A percentile compares a stretch with the other conserved stretches of the same genome.
Evolutionary conservation across 1,140 invertebrate genomes (phyloP).

Genomic region (Cataglyphis hispanica): DNA sequence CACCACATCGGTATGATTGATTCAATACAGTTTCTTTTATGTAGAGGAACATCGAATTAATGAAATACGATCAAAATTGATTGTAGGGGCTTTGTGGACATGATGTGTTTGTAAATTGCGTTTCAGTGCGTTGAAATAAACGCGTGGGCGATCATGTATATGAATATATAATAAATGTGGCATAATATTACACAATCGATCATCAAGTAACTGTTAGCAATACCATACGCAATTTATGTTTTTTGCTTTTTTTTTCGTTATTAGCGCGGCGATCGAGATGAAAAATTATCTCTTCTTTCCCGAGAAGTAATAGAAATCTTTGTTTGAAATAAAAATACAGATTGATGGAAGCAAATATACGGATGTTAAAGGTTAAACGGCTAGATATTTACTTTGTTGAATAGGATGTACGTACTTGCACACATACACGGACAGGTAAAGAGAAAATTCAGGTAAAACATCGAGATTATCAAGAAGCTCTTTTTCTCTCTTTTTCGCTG

Average conservation of each 20-base stretch:
- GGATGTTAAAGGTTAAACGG: too few relatives aligned
- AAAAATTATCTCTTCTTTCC: too few relatives aligned
- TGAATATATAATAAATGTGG: background rate
- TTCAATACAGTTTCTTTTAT: background rate
- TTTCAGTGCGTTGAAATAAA: slow-evolving; percentile 4
- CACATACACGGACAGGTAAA: too few relatives aligned
- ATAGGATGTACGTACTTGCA: too few relatives aligned
- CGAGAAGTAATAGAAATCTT: too few relatives aligned
- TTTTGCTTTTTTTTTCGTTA: background rate
- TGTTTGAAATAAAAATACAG: too few relatives aligned
- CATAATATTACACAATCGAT: slow-evolving; percentile 52
- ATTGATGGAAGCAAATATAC: too few relatives aligned
- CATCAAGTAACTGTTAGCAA: background rate
- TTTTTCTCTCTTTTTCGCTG: too few relatives aligned
- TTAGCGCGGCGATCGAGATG: background rate
- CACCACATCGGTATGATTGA: background rate
- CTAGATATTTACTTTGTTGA: too few relatives aligned
- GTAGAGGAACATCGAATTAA: background rate
- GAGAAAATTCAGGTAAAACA: too few relatives aligned
- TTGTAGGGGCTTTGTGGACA: background rate
- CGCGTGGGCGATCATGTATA: slow-evolving; percentile 2
- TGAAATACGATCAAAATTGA: background rate
- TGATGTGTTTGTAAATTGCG: slow-evolving; percentile 16
- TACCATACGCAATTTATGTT: background rate
- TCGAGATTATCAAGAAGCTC: too few relatives aligned